phyloP scores from a whole-genome alignment of 2,888 invertebrate species.

The Plagodis pulveraria region DNA sequence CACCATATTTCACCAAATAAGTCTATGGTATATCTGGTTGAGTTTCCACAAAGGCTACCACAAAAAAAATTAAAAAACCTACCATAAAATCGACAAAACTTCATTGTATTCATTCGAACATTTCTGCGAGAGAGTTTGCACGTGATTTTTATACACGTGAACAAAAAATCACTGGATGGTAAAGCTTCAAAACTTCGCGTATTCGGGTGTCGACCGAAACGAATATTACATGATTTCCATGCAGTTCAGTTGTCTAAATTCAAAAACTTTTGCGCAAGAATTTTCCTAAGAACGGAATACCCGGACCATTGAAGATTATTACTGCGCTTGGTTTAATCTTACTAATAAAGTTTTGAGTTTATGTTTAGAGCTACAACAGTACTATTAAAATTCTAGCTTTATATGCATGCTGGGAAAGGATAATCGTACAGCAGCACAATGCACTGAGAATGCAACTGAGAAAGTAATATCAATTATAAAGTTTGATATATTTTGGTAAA shows the following conservation, averaged over 20 bases:
- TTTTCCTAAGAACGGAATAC: slow-evolving; percentile 10
- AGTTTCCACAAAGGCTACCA: too few relatives aligned
- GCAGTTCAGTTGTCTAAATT: neutral
- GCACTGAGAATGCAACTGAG: neutral
- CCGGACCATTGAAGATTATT: slow-evolving; percentile 6
- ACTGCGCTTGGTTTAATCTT: slow-evolving; percentile 20
- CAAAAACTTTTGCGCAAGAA: slow-evolving; percentile 8
- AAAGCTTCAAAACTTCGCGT: neutral
- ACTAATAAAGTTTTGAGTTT: slow-evolving; percentile 29
- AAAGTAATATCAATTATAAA: slow-evolving; percentile 1
- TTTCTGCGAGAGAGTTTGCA: too few relatives aligned
- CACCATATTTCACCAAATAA: too few relatives aligned
- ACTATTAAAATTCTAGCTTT: slow-evolving; percentile 25
- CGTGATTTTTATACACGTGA: too few relatives aligned
- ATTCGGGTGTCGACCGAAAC: neutral
- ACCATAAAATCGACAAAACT: too few relatives aligned
- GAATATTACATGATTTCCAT: neutral
- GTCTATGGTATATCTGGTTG: too few relatives aligned
- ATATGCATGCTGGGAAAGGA: slow-evolving; percentile 12
- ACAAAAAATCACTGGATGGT: too few relatives aligned
- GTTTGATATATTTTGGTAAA: neutral
- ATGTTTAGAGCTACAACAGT: slow-evolving; percentile 15
- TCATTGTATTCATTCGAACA: too few relatives aligned
- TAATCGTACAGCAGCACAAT: slow-evolving; percentile 18
- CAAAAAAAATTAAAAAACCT: too few relatives aligned